phyloP scores from a whole-genome alignment of 2,888 invertebrate genomes.

The Alsophila aescularia region DNA sequence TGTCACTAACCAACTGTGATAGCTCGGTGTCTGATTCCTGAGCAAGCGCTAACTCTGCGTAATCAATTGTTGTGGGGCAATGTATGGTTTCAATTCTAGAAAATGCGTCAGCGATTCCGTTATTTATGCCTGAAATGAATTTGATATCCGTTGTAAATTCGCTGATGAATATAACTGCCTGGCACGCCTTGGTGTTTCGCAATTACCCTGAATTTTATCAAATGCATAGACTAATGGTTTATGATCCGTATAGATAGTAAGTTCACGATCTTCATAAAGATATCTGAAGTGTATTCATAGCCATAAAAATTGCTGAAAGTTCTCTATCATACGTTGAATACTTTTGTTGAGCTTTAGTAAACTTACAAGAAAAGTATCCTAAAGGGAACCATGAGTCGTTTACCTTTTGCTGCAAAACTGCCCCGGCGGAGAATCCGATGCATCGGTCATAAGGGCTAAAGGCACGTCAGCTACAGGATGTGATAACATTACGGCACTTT shows the following conservation, averaged over 20 bases:
- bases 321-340: neutral
- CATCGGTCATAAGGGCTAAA: too few species aligned
- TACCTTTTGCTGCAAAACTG: too few species aligned
- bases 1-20: neutral
- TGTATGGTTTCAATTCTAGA: slow-evolving; percentile 26
- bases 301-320: neutral
- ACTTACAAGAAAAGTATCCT: neutral
- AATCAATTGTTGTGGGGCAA: slow-evolving; percentile 24
- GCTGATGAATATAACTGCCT: slow-evolving; percentile 10
- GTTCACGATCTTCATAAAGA: neutral
- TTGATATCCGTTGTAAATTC: slow-evolving; percentile 26
- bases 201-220: neutral
- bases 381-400: too few species aligned
- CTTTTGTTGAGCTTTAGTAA: too few species aligned
- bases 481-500: too few species aligned
- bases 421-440: too few species aligned
- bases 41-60: slow-evolving; percentile 25
- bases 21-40: slow-evolving; percentile 6
- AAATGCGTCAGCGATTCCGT: slow-evolving; percentile 28
- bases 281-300: neutral
- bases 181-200: slow-evolving; percentile 3
- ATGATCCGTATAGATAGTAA: slow-evolving; percentile 21
- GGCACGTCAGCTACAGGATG: too few species aligned
- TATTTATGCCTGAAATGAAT: slow-evolving; percentile 21
- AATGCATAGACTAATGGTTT: slow-evolving; percentile 17